Evolutionary conservation across 2,113 vertebrate species (phyloP).

Genomic region (Ptychochromis oligacanthus): DNA sequence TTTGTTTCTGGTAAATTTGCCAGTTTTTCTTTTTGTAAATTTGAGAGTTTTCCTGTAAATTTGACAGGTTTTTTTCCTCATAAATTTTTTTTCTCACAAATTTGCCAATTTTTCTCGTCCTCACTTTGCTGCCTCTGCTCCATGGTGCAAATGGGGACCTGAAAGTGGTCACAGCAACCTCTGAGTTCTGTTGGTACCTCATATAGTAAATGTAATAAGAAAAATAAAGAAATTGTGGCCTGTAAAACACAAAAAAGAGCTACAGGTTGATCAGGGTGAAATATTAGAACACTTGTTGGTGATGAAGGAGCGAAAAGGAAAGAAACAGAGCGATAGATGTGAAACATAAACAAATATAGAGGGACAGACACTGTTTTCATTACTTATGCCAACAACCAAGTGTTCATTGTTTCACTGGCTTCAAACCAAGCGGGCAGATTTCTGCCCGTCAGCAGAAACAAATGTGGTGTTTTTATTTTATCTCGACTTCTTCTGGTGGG

Average conservation of each 20-base stretch:
- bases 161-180: not conserved
- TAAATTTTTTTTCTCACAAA: no score
- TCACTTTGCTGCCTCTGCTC: no score
- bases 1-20: no score
- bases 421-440: slow-evolving; percentile 40
- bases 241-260: no score
- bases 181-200: not conserved
- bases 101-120: no score
- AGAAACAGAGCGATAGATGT: not conserved
- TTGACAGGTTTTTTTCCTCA: no score
- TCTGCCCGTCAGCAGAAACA: slow-evolving; percentile 62
- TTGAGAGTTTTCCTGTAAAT: no score
- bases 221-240: no score
- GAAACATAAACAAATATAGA: not conserved
- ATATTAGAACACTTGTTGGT: not conserved
- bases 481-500: slow-evolving; percentile 18
- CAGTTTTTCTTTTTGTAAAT: no score
- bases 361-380: slow-evolving; percentile 58
- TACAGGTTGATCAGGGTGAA: not conserved
- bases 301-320: not conserved
- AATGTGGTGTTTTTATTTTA: slow-evolving; percentile 48
- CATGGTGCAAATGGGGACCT: not conserved
- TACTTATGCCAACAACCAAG: slow-evolving; percentile 67
- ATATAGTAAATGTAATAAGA: not conserved
- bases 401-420: slow-evolving; percentile 51